Evolutionary conservation across 2,113 vertebrate species (phyloP), one percentile per base, ranked within the genome.

Genomic region (Parus major): DNA sequence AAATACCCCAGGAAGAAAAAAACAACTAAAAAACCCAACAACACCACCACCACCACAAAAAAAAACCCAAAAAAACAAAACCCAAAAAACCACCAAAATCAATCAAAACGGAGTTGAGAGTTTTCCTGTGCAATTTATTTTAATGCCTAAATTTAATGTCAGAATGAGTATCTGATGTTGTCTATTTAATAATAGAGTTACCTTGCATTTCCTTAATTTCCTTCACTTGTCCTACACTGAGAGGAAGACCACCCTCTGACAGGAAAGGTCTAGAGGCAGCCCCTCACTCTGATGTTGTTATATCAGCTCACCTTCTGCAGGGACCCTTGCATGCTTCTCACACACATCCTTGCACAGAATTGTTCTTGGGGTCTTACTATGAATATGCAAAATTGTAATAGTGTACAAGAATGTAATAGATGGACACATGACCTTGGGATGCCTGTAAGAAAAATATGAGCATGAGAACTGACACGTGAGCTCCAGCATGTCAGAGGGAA

Each of bases 101-200:
- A 59, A 71, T 27, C 9, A 66, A 79, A 86, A 29, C 0, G 0
- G 36, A 71, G 2, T 31, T 49, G 73, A 55, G 0, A 17, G 7
- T 53, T 72, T 79, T 64, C 28, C 8, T 35, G 4, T 59, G 18
- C 82, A 55, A 36, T 41, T 55, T 33, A 81, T 44, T 35, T 79
- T 82, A 69, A 17, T 55, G 10, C 3, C 41, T 61, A 36, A 15
- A 29, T 64, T 44, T 41, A 39, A 39, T 39, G 39, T 39, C 39
- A 39, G 39, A 39, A 5, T 33, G 12, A 24, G 47, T 56, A 33
- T 4, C 6, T 2, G 27, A 5, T 29, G 70, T 82, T 68, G 7
- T 24, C 10, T 53, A 4, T 71, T 66, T 42, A 44, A 50, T n/a
- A 3, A 33, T 27, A 7, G 20, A 42, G 36, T 59, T 63, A 8